Evolutionary conservation across 2,888 invertebrate genomes (phyloP).

Genomic region (Eilema depressum): DNA sequence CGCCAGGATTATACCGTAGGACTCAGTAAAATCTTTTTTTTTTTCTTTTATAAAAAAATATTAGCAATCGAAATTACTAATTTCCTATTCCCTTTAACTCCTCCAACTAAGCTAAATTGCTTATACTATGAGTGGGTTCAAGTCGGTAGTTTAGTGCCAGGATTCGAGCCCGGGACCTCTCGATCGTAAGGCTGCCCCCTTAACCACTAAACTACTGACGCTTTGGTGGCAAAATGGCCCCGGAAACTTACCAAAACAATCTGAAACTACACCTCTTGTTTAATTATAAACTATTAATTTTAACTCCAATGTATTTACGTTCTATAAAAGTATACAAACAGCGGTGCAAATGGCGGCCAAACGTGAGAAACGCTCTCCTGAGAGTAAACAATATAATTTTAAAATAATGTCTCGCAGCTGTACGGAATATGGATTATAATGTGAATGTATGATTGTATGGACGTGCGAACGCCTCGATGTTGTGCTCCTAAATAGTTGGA

Average conservation of each 20-base stretch:
- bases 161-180: too few relatives aligned
- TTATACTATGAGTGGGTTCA: too few relatives aligned
- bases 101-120: too few relatives aligned
- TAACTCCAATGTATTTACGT: conserved; percentile 43
- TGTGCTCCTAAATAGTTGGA: conserved; percentile 26
- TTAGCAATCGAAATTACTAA: too few relatives aligned
- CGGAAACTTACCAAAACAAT: neutral
- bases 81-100: too few relatives aligned
- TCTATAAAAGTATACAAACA: conserved; percentile 37
- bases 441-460: conserved; percentile 24
- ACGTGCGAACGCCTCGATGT: conserved; percentile 31
- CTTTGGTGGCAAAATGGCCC: neutral
- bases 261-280: neutral
- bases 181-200: too few relatives aligned
- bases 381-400: conserved; percentile 64
- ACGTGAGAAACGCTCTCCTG: conserved; percentile 50
- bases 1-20: too few relatives aligned
- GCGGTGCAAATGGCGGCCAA: conserved; percentile 50
- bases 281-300: conserved; percentile 46
- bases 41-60: too few relatives aligned
- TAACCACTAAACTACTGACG: too few relatives aligned
- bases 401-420: conserved; percentile 64
- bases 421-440: conserved; percentile 46
- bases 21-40: too few relatives aligned
- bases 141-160: too few relatives aligned